A percentile compares a stretch with the other conserved stretches of the same genome.
Conservation (phyloP, 2,113 vertebrate genomes). For the Menura novaehollandiae region DNA sequence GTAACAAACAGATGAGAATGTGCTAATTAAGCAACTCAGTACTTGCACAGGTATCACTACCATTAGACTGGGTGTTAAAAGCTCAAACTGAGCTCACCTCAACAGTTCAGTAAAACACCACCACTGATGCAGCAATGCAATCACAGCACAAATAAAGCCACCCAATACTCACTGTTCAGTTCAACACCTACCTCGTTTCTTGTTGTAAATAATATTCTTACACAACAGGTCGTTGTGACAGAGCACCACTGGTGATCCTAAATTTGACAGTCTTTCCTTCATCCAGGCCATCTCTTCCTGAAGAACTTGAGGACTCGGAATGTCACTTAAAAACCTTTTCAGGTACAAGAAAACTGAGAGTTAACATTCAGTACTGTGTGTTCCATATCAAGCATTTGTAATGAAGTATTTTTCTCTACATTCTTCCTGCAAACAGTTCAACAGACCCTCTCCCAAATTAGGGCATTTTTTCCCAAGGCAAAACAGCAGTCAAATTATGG, state of each 20-base stretch:
- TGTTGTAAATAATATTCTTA: slow-evolving; percentile 99
- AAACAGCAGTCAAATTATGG: background rate
- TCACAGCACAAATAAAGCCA: background rate
- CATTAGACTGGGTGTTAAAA: background rate
- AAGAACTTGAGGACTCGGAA: slow-evolving; percentile 83
- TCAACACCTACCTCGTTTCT: slow-evolving; percentile 86
- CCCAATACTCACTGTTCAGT: slow-evolving; percentile 46
- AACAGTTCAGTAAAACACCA: background rate
- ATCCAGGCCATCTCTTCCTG: slow-evolving; percentile 93
- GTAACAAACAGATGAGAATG: background rate
- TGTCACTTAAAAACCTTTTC: slow-evolving; percentile 83
- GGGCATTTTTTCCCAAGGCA: background rate
- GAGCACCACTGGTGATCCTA: slow-evolving; percentile 94
- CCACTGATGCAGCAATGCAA: background rate
- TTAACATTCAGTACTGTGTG: background rate
- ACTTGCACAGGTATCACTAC: background rate
- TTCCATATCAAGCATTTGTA: background rate
- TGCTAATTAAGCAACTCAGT: background rate
- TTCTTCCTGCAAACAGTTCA: background rate
- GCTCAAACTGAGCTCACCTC: background rate
- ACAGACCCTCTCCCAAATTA: background rate
- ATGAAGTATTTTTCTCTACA: background rate
- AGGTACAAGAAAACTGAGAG: background rate
- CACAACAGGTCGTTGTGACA: slow-evolving; percentile 98
- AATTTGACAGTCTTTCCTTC: slow-evolving; percentile 86